Evolutionary conservation across 2,888 invertebrate genomes (phyloP).

Genomic region (Meganola albula): DNA sequence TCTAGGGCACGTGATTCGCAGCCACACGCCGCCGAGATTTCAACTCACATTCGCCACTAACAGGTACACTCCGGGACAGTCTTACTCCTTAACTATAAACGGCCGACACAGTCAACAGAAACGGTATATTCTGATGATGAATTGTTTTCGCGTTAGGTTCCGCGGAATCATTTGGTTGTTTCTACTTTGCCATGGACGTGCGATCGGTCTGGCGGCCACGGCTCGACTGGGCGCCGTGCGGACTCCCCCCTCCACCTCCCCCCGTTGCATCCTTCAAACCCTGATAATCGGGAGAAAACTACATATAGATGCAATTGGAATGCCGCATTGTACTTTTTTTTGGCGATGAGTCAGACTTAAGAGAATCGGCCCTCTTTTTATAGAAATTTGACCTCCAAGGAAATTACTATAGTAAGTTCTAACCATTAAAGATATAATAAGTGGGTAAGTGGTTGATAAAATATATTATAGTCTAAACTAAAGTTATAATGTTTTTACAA

Average conservation of each 20-base stretch:
- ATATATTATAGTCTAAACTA: too few relatives aligned
- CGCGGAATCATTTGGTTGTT: constrained; percentile 61
- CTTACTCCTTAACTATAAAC: constrained; percentile 36
- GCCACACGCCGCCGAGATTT: constrained; percentile 51
- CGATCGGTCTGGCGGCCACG: constrained; percentile 44
- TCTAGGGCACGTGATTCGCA: constrained; percentile 67
- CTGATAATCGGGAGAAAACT: constrained; percentile 72
- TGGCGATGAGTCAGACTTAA: constrained; percentile 67
- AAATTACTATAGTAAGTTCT: too few relatives aligned
- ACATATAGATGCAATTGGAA: constrained; percentile 67
- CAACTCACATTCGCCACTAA: constrained; percentile 72
- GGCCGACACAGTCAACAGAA: constrained; percentile 56
- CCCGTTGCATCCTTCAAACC: constrained; percentile 69
- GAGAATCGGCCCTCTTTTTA: constrained; percentile 58
- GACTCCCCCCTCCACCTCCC: constrained; percentile 32
- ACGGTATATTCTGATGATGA: constrained; percentile 35
- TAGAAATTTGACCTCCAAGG: too few relatives aligned
- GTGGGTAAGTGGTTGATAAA: too few relatives aligned
- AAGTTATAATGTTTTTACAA: too few relatives aligned
- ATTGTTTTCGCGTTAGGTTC: constrained; percentile 47
- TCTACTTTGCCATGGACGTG: constrained; percentile 44
- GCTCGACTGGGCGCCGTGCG: constrained; percentile 60
- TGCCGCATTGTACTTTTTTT: constrained; percentile 66
- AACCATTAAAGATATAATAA: too few relatives aligned
- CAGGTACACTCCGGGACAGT: constrained; percentile 57